phyloP scores from a whole-genome alignment of 23 tunicate species.

The Oikopleura albicans region DNA sequence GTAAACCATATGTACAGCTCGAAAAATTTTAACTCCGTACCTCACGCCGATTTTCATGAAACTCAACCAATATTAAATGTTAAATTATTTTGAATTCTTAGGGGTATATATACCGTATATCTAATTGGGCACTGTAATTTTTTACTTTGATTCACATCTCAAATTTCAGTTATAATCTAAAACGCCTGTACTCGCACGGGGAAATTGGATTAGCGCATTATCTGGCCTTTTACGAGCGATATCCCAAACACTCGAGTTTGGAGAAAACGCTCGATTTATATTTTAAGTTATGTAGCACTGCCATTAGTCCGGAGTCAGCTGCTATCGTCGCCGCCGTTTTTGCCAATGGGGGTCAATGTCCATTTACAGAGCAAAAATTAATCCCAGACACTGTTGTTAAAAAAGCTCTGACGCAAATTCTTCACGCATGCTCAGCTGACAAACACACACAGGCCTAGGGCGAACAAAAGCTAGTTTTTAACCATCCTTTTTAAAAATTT shows the following conservation, averaged over 20 bases:
- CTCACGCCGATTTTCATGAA: too few species aligned
- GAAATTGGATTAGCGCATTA: not conserved
- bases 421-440: constrained; percentile 1
- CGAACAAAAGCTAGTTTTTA: too few species aligned
- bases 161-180: constrained; percentile 2
- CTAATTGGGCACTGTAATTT: too few species aligned
- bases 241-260: not conserved
- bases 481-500: too few species aligned
- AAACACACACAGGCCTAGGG: not conserved
- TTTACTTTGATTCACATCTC: too few species aligned
- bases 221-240: not conserved
- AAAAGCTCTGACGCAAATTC: not conserved
- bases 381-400: not conserved
- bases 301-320: constrained; percentile 7
- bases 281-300: not conserved
- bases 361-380: constrained; percentile 1
- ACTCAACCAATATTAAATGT: too few species aligned
- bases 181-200: not conserved
- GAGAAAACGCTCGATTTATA: not conserved
- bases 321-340: constrained; percentile 9
- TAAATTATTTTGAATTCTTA: too few species aligned
- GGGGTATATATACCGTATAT: too few species aligned
- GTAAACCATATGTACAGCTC: too few species aligned
- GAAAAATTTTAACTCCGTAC: too few species aligned
- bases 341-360: not conserved